Base-by-base conservation (phyloP, 2,113 vertebrate species). In the Cephalopterus ornatus region DNA sequence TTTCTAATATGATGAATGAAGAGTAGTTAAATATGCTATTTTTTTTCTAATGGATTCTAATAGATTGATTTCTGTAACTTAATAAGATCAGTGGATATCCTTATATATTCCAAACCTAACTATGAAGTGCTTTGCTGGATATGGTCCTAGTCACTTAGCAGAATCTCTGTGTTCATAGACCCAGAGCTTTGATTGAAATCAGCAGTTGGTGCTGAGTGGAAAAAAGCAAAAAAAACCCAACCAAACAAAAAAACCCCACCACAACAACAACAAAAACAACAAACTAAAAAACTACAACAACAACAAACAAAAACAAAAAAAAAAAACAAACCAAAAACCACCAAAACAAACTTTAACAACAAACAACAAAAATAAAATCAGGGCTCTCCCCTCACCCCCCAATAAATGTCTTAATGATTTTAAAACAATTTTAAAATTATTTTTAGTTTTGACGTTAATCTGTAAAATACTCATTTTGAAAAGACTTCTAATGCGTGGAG, bases 401-500 rank as follows among this genome's bases (percentile, higher is more conserved):
- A 9, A 2, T 46, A 72, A 32, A 11, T 62, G 11, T 56, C 15
- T 7, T 62, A n/a, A 17, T 42, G 22, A 58, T 66, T 68, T 85
- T 85, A 35, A 63, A 91, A 49, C 2, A 47, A 7, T 37, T 74
- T 81, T 3, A 2, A 8, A 41, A 30, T 28, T 0, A 11, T 28
- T 74, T 62, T 33, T 2, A 0, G 0, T n/a, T 85, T 63, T 68
- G 28, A 50, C 14, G 19, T n/a, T 56, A 12, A 47, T 37, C 9
- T 89, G 33, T 83, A 55, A 94, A 93, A 93, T 87, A 66, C 8
- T 62, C 20, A 61, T 21, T 96, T 66, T 87, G 30, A 47, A 17
- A 56, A 75, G 71, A 76, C 61, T 74, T 93, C 46, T 92, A 55
- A 95, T 85, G 47, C 82, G 35, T 96, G 32, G 39, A 62, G 52